phyloP scores from a whole-genome alignment of 2,888 invertebrate genomes.

The Drosophila sordidula region DNA sequence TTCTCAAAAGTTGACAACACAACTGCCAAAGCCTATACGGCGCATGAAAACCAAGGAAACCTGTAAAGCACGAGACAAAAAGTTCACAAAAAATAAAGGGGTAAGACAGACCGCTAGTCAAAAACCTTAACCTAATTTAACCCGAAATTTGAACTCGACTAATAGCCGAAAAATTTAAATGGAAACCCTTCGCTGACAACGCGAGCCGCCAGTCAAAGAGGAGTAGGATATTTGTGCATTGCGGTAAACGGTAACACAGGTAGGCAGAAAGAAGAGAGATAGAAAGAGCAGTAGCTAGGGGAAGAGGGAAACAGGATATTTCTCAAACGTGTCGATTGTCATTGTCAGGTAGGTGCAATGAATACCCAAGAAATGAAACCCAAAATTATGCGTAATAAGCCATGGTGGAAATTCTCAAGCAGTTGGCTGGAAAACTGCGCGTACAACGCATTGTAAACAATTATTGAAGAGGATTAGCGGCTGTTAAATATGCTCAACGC shows the following conservation, averaged over 20 bases:
- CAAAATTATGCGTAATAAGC: constrained; percentile 59
- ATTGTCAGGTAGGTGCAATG: constrained; percentile 51
- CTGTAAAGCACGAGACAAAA: constrained; percentile 27
- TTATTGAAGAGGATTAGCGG: constrained; percentile 28
- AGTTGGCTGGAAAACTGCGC: constrained; percentile 50
- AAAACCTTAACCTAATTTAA: constrained; percentile 56
- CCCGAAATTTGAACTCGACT: constrained; percentile 64
- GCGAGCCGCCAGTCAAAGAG: constrained; percentile 10
- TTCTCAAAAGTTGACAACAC: background rate
- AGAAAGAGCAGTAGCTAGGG: constrained; percentile 1
- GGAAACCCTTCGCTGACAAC: constrained; percentile 35
- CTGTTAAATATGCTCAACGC: background rate
- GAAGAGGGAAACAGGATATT: constrained; percentile 21
- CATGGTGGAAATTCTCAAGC: constrained; percentile 38
- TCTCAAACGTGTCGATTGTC: constrained; percentile 45
- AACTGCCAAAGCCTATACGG: background rate
- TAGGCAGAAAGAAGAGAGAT: constrained; percentile 24
- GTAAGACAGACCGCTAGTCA: constrained; percentile 38
- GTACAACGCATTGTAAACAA: constrained; percentile 11
- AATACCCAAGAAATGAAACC: constrained; percentile 32
- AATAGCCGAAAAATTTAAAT: constrained; percentile 70
- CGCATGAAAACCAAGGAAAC: constrained; percentile 5
- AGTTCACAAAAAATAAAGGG: constrained; percentile 15
- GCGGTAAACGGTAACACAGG: constrained; percentile 50
- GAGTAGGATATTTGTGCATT: constrained; percentile 50